Percentiles rank a stretch among this genome's conserved stretches.
Conservation (phyloP, 2,113 vertebrate genomes). For the Ancistrus triradiatus region DNA sequence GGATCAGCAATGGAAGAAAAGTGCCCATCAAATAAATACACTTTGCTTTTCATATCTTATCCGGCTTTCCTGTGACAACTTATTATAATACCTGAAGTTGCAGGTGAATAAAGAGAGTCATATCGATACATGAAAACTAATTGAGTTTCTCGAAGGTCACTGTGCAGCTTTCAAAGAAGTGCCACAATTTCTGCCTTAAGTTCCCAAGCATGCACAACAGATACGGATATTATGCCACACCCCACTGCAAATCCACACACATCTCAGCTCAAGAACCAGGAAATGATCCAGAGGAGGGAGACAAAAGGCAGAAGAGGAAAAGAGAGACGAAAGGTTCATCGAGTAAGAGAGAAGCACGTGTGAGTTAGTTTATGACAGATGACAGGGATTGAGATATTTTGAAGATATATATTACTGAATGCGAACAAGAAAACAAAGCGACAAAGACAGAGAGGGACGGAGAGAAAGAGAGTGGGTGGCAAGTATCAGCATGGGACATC, state of each 20-base stretch:
- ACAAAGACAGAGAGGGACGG: too few relatives aligned
- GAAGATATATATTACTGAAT: too few relatives aligned
- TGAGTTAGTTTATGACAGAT: too few relatives aligned
- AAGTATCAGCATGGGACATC: too few relatives aligned
- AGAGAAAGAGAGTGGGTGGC: too few relatives aligned
- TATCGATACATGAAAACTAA: slow-evolving; percentile 49
- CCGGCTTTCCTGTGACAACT: slow-evolving; percentile 28
- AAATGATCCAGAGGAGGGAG: not conserved
- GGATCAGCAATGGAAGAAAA: slow-evolving; percentile 30
- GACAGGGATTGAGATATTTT: too few relatives aligned
- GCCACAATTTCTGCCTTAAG: slow-evolving; percentile 32
- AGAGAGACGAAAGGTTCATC: too few relatives aligned
- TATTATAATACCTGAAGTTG: slow-evolving; percentile 39
- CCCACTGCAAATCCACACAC: slow-evolving; percentile 50
- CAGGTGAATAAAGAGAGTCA: slow-evolving; percentile 48
- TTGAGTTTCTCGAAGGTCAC: slow-evolving; percentile 34
- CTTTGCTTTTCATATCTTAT: slow-evolving; percentile 39
- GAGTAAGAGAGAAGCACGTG: too few relatives aligned
- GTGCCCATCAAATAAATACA: too few relatives aligned
- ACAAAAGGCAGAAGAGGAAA: not conserved
- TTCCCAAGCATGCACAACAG: slow-evolving; percentile 28
- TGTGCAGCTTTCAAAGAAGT: slow-evolving; percentile 34
- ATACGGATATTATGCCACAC: slow-evolving; percentile 24
- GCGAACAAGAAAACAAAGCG: too few relatives aligned
- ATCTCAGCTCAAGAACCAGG: slow-evolving; percentile 20